Conservation (phyloP, 2,113 vertebrate species). For the Tautogolabrus adspersus region DNA sequence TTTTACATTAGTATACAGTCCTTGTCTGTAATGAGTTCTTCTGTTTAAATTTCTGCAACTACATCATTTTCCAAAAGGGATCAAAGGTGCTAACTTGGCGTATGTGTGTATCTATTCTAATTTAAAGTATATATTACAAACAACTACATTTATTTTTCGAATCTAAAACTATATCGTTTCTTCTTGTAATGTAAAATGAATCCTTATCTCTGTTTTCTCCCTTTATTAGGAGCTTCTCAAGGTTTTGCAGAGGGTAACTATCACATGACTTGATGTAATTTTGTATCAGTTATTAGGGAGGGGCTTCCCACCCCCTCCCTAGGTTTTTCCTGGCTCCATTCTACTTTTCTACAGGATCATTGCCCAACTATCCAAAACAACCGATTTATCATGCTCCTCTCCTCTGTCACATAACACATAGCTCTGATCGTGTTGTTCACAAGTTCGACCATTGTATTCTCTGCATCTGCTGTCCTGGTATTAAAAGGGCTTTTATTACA, state of each 20-base stretch:
- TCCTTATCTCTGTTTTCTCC: neutral
- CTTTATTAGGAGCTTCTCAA: constrained; percentile 28
- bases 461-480: constrained; percentile 54
- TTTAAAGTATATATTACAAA: too few species aligned
- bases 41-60: neutral
- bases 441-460: constrained; percentile 14
- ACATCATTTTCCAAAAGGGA: too few species aligned
- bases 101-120: too few species aligned
- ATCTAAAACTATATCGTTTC: neutral
- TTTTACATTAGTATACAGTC: too few species aligned
- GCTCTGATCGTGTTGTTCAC: constrained; percentile 24
- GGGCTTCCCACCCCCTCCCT: neutral
- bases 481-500: constrained; percentile 56
- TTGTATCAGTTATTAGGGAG: neutral
- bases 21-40: neutral
- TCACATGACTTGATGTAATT: constrained; percentile 56
- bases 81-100: too few species aligned
- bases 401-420: neutral
- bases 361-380: constrained; percentile 45
- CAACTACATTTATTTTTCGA: too few species aligned
- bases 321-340: neutral
- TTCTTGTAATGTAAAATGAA: neutral
- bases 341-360: constrained; percentile 23
- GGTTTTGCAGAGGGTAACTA: constrained; percentile 25
- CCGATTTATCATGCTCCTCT: constrained; percentile 9